phyloP scores from a whole-genome alignment of 2,113 vertebrate species.

The Melanerpes formicivorus region DNA sequence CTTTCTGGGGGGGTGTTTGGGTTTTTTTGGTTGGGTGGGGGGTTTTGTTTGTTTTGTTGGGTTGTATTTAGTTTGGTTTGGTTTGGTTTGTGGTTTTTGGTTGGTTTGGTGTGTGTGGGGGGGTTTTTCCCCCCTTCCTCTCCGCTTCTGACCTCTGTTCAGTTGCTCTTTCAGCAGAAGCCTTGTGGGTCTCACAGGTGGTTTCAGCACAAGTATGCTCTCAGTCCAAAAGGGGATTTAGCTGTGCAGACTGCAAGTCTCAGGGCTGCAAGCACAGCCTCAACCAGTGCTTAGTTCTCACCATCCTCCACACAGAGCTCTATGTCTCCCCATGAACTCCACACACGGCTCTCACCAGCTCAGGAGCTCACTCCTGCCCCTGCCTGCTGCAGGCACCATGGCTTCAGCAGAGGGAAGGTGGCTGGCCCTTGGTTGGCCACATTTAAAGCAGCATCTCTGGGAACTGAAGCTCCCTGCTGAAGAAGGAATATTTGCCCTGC shows the following conservation, averaged over 20 bases:
- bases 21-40: no score
- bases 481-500: not conserved
- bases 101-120: no score
- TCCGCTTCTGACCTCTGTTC: constrained; percentile 11
- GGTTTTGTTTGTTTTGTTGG: no score
- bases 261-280: not conserved
- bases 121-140: not conserved
- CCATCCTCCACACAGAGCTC: not conserved
- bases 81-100: no score
- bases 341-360: not conserved
- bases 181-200: not conserved
- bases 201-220: not conserved
- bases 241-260: not conserved
- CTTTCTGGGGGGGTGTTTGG: no score
- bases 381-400: not conserved
- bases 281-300: not conserved
- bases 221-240: not conserved
- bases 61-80: no score
- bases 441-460: not conserved
- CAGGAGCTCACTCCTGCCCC: not conserved
- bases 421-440: not conserved
- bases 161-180: not conserved
- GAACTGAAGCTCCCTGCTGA: not conserved
- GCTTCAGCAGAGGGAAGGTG: not conserved
- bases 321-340: not conserved